phyloP scores from a whole-genome alignment of 2,888 invertebrate species.

The Argynnis bischoffii region DNA sequence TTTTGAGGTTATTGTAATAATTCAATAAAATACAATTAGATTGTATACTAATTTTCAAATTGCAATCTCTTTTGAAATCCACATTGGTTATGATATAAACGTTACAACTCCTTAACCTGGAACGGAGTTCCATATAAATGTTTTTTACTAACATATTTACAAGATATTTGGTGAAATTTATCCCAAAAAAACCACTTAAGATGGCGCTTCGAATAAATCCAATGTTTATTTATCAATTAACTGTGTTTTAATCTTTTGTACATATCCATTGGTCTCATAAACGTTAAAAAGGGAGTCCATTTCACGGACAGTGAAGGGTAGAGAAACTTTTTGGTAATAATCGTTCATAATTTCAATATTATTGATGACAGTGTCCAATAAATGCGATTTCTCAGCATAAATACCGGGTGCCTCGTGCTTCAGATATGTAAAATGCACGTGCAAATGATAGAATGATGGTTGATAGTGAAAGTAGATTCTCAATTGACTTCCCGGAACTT shows the following conservation, averaged over 20 bases:
- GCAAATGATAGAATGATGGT: slow-evolving; percentile 98
- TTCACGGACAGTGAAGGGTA: slow-evolving; percentile 91
- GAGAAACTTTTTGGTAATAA: slow-evolving; percentile 91
- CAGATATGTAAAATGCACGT: slow-evolving; percentile 94
- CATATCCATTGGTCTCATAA: slow-evolving; percentile 82
- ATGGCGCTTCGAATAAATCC: slow-evolving; percentile 12
- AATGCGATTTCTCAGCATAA: slow-evolving; percentile 92
- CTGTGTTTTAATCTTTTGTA: slow-evolving; percentile 68
- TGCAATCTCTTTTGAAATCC: slow-evolving; percentile 68
- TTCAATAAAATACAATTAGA: slow-evolving; percentile 71
- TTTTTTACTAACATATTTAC: slow-evolving; percentile 71
- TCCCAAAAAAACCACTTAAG: not conserved
- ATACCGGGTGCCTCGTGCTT: slow-evolving; percentile 92
- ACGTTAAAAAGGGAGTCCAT: slow-evolving; percentile 87
- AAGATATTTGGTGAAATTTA: not conserved
- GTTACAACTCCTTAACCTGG: slow-evolving; percentile 83
- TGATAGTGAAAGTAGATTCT: slow-evolving; percentile 96
- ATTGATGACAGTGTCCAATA: slow-evolving; percentile 93
- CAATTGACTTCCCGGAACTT: slow-evolving; percentile 86
- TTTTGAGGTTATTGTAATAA: slow-evolving; percentile 59
- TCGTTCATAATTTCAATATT: slow-evolving; percentile 92
- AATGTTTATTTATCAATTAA: slow-evolving; percentile 61
- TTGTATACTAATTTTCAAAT: slow-evolving; percentile 75
- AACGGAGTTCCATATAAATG: slow-evolving; percentile 83
- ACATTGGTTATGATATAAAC: slow-evolving; percentile 79